These are phyloP conservation scores for Poeciliopsis retropinna DNA, from an alignment of 2,113 vertebrate genomes.

Conservation along the genomic window DNA sequence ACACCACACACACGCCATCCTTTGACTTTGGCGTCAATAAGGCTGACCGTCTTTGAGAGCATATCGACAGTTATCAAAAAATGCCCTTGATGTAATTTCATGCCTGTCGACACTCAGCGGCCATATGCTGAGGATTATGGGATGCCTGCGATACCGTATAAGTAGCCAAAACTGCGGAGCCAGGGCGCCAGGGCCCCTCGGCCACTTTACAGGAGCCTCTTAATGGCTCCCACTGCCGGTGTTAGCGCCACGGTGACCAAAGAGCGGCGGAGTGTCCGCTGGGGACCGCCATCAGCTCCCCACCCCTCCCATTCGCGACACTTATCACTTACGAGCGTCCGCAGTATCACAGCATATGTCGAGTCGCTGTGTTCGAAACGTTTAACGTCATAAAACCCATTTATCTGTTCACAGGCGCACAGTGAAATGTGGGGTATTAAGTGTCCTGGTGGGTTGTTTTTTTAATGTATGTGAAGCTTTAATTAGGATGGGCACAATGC, in stretches of 20 bases:
- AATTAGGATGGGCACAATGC: constrained; percentile 34
- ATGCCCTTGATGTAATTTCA: constrained; percentile 97
- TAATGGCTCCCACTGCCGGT: constrained; percentile 55
- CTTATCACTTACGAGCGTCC: constrained; percentile 63
- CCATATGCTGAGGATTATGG: constrained; percentile 85
- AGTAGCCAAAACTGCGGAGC: constrained; percentile 43
- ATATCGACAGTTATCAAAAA: constrained; percentile 96
- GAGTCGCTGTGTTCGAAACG: constrained; percentile 37
- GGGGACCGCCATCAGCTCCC: constrained; percentile 61
- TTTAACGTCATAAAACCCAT: constrained; percentile 63
- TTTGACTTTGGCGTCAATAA: constrained; percentile 87
- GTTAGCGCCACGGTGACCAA: constrained; percentile 52
- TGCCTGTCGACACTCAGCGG: constrained; percentile 86
- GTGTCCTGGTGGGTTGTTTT: constrained; percentile 15
- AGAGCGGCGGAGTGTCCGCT: constrained; percentile 66
- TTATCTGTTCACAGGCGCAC: constrained; percentile 60
- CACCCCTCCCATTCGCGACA: constrained; percentile 55
- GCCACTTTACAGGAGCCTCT: constrained; percentile 68
- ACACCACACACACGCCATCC: constrained; percentile 45
- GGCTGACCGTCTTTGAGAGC: constrained; percentile 84
- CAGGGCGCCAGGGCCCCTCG: constrained; percentile 43
- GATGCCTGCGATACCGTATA: constrained; percentile 65
- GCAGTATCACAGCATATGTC: constrained; percentile 71
- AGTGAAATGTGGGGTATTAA: constrained; percentile 49
- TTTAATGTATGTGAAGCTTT: constrained; percentile 34